Evolutionary conservation across 2,797 vertebrate species (phyloP), one percentile per base, ranked within the genome.

Genomic region (Pipistrellus kuhlii): DNA sequence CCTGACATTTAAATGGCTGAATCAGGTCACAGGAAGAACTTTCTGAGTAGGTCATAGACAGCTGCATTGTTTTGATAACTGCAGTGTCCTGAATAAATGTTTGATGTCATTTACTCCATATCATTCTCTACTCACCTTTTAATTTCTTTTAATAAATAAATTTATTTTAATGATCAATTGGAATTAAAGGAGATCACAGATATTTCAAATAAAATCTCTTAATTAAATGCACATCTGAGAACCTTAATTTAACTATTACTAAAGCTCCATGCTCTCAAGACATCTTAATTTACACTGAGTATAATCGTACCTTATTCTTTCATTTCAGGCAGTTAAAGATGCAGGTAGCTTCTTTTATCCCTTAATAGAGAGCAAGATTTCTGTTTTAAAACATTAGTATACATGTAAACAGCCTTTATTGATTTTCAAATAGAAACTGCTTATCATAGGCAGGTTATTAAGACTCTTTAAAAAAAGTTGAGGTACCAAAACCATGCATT

Each of bases 221-320:
- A 97, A 97, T 97, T 96, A 96, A 96, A 91, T 41, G 88, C 87
- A 96, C 77, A 91, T 96, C 90, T 91, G 95, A 97, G 94, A 94
- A 62, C 57, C 93, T 95, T 97, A 95, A 96, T 96, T 97, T 96
- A 96, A 95, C 30, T 96, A 85, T 94, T 91, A 96, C 82, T 94
- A 95, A 95, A 97, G 96, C 95, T 90, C 57, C 38, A 11, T 30
- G 91, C 57, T 94, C 94, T 93, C 77, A 72, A 93, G 93, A 97
- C 38, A 80, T 95, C 94, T 97, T 94, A 94, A 96, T 95, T 94
- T 91, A 91, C 9, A 57, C 14, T 57, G 72, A 89, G 77, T 44
- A 44, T 32, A 90, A 91, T 80, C 15, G 0, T 18, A 80, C 76
- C 88, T 86, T 64, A 5, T 59, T 88, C 77, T 23, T 38, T 76